These are phyloP conservation scores for Silurus asotus DNA, from an alignment of 2,113 vertebrate genomes.

Conservation along the genomic window DNA sequence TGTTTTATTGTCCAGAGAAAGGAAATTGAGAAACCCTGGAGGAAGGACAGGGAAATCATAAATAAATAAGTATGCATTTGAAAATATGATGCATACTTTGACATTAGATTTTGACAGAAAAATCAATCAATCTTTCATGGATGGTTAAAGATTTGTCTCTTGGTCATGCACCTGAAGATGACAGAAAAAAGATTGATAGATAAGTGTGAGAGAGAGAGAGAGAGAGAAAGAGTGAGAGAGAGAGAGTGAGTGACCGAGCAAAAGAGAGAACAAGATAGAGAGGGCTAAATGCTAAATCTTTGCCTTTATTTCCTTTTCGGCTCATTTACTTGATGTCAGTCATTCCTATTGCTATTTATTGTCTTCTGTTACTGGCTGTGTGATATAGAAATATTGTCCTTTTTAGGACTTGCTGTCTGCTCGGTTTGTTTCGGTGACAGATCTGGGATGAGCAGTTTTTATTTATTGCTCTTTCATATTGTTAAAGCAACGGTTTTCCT, in stretches of 20 bases:
- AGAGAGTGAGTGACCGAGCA: neutral
- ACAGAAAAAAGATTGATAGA: constrained; percentile 4
- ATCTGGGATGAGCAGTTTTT: constrained; percentile 66
- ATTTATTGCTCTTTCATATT: constrained; percentile 44
- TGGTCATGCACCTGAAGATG: neutral
- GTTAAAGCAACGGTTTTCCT: constrained; percentile 17
- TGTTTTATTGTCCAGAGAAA: neutral
- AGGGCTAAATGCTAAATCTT: neutral
- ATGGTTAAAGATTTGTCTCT: constrained; percentile 3
- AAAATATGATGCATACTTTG: neutral
- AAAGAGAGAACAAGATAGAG: neutral
- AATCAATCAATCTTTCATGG: constrained; percentile 14
- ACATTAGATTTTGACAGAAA: neutral
- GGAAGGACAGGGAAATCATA: neutral
- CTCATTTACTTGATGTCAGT: constrained; percentile 31
- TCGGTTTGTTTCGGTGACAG: constrained; percentile 60
- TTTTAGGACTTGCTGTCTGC: constrained; percentile 51
- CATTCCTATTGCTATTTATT: constrained; percentile 9
- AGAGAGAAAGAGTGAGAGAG: neutral
- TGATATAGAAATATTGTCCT: constrained; percentile 32
- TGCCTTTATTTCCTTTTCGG: constrained; percentile 13
- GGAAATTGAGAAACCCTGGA: neutral
- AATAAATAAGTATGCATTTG: constrained; percentile 21
- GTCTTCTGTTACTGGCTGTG: neutral
- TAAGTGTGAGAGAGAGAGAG: constrained; percentile 33